Conservation (phyloP, 2,888 invertebrate species). For the Drosophila tanythrix region DNA sequence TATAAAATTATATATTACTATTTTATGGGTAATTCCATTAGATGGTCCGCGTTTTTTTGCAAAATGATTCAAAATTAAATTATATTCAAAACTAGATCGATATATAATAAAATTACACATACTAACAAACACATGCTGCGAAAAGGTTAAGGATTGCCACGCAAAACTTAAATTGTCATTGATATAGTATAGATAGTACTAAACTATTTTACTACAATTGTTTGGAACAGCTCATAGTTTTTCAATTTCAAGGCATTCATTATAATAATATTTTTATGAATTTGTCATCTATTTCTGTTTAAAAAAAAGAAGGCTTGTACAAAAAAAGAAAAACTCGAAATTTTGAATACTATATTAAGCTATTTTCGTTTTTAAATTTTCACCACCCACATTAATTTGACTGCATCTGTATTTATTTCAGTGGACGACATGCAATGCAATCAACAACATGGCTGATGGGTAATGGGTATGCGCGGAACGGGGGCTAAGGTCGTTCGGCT, state of each 20-base stretch:
- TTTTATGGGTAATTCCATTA: not conserved
- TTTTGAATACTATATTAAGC: not conserved
- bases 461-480: not conserved
- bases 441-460: not conserved
- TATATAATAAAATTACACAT: not conserved
- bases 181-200: not conserved
- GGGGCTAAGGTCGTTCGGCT: conserved; percentile 63
- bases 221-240: not conserved
- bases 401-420: not conserved
- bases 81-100: not conserved
- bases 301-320: not conserved
- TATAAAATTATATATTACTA: not conserved
- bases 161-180: not conserved
- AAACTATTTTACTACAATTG: not conserved
- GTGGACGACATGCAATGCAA: not conserved
- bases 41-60: not conserved
- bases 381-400: not conserved
- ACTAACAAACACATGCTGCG: not conserved
- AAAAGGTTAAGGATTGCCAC: not conserved
- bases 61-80: not conserved
- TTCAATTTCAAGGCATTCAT: not conserved
- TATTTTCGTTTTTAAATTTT: not conserved
- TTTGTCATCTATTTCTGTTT: not conserved
- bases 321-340: not conserved
- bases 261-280: not conserved